Evolutionary conservation across 2,113 vertebrate species (phyloP).

Genomic region (Pyrgilauda ruficollis): DNA sequence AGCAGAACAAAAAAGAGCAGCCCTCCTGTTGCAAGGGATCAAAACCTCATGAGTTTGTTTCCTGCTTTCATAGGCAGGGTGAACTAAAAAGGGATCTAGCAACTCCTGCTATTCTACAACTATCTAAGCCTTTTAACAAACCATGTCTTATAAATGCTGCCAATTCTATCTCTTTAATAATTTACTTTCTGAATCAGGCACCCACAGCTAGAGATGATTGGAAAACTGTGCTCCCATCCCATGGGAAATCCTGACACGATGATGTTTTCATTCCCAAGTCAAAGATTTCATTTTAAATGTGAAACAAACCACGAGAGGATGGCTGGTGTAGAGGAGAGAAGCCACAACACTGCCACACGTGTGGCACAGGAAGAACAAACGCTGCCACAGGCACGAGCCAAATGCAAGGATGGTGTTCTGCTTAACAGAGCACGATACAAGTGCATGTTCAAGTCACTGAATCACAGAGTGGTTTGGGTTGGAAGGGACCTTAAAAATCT

Average conservation of each 20-base stretch:
- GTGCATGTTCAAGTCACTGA: background rate
- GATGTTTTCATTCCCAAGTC: background rate
- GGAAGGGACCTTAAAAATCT: background rate
- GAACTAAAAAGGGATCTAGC: background rate
- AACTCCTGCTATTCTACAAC: background rate
- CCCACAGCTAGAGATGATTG: background rate
- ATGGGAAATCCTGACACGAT: background rate
- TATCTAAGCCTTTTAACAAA: background rate
- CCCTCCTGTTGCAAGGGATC: background rate
- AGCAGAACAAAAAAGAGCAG: background rate
- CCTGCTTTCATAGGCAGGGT: background rate
- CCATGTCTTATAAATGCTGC: background rate
- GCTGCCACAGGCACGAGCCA: fast-evolving
- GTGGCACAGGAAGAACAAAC: background rate
- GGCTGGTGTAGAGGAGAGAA: background rate
- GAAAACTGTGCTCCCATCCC: background rate
- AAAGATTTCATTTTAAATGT: background rate
- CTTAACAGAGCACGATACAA: fast-evolving
- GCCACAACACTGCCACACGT: background rate
- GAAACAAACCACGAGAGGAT: background rate
- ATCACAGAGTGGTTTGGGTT: background rate
- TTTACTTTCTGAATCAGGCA: background rate
- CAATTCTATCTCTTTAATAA: background rate
- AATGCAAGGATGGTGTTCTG: background rate
- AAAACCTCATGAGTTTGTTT: background rate